A percentile compares a stretch with the other conserved stretches of the same genome.
These are phyloP conservation scores for Phaethornis superciliosus DNA, from an alignment of 2,113 vertebrate genomes.

Conservation along the genomic window DNA sequence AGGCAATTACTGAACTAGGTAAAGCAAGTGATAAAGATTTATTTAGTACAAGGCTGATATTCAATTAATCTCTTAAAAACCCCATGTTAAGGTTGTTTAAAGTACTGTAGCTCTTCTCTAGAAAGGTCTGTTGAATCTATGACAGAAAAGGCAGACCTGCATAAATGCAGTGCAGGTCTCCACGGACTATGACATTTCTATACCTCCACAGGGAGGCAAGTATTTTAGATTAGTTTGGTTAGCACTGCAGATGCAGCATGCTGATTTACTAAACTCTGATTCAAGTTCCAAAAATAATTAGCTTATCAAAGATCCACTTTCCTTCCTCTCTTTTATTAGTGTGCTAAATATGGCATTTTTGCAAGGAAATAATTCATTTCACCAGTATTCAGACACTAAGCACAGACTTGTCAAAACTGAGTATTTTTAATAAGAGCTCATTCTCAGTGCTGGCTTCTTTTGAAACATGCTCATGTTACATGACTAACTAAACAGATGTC, in stretches of 20 bases:
- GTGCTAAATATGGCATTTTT: conserved; percentile 57
- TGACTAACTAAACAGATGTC: background rate
- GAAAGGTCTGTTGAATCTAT: conserved; percentile 71
- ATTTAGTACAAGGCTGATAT: conserved; percentile 67
- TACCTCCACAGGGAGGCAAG: conserved; percentile 70
- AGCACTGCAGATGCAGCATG: conserved; percentile 74
- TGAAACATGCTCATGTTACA: background rate
- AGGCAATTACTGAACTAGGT: conserved; percentile 53
- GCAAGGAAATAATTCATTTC: conserved; percentile 43
- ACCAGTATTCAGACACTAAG: conserved; percentile 3
- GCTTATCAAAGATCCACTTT: conserved; percentile 71
- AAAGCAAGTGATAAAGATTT: conserved; percentile 61
- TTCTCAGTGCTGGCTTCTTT: background rate
- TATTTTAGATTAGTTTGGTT: conserved; percentile 79
- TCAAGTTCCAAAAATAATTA: conserved; percentile 76
- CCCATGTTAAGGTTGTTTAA: conserved; percentile 69
- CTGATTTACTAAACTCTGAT: conserved; percentile 74
- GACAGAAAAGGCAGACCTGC: conserved; percentile 72
- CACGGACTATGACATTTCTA: conserved; percentile 73
- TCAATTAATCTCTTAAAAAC: conserved; percentile 74
- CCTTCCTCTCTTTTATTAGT: conserved; percentile 54
- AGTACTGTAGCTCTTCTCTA: conserved; percentile 65
- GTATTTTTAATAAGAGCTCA: background rate
- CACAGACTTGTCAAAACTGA: conserved; percentile 10
- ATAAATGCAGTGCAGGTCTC: conserved; percentile 74